Evolutionary conservation across 2,888 invertebrate species (phyloP), one percentile per base, ranked within the genome.

Genomic region (Polia nebulosa): DNA sequence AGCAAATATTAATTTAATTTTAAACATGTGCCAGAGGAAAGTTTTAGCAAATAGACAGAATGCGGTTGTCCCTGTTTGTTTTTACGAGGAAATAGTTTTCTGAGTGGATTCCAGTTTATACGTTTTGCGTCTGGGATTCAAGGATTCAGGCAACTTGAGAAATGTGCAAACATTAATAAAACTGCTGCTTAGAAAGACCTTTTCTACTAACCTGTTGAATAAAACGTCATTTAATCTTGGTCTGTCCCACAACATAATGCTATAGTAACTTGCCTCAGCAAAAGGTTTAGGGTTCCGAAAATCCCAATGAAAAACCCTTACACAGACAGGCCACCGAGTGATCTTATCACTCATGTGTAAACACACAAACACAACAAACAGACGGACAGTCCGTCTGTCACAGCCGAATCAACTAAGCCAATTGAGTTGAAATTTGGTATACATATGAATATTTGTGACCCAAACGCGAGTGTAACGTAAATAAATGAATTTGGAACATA

Each of bases 1-100:
- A 68, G 47, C 69, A 76, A 73, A 76, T 61, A 70, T 70, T 56
- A 57, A 61, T 73, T 76, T 76, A 47, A 69, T 69, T 76, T 76
- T 60, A 73, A 76, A 69, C 70, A 73, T 74, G 57, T 70, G 55
- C 58, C 32, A 39, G 32, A 29, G 51, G 63, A 77, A 58, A 59
- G 72, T 71, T 77, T 25, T 29, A 59, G 49, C 64, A 74, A 74
- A 72, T 71, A 74, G 76, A 57, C 58, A 62, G 57, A 63, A 59
- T 63, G 70, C 45, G 32, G 63, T 44, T 53, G 77, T 55, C 53
- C 49, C 58, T 74, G 44, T 71, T 74, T 77, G 77, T 77, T 74
- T 71, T 63, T 63, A 71, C 63, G 32, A 74, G 64, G 20, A 59
- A 77, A 74, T 74, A 63, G 74, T 71, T 77, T 74, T 41, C 72